phyloP scores from a whole-genome alignment of 2,113 vertebrate genomes.

The Melanerpes aurifrons region DNA sequence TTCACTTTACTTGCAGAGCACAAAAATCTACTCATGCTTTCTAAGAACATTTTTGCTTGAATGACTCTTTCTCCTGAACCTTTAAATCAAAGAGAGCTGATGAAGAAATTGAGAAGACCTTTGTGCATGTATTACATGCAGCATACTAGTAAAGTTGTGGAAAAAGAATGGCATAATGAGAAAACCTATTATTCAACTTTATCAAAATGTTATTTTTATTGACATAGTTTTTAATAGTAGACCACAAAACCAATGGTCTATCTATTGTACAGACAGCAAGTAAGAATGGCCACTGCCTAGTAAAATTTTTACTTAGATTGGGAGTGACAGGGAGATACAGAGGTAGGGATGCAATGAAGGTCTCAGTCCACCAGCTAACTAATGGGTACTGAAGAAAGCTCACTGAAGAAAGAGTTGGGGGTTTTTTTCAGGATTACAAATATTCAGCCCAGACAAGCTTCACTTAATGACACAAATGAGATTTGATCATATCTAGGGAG shows the following conservation, averaged over 20 bases:
- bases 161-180: background rate
- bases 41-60: background rate
- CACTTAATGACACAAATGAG: background rate
- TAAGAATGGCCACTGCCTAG: background rate
- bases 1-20: background rate
- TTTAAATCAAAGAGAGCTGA: background rate
- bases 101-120: background rate
- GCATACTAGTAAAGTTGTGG: background rate
- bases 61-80: background rate
- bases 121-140: background rate
- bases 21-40: background rate
- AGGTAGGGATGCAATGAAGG: background rate
- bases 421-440: background rate
- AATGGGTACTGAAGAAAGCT: fast-evolving
- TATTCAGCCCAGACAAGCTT: background rate
- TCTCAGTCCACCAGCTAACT: background rate
- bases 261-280: background rate
- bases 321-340: background rate
- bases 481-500: background rate
- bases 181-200: background rate
- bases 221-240: background rate
- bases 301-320: background rate
- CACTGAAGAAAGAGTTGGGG: background rate
- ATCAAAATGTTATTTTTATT: background rate
- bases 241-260: background rate